Percentiles rank a stretch among this genome's conserved stretches.
Evolutionary conservation across 2,113 vertebrate species (phyloP).

Genomic region (Elanoides forficatus): DNA sequence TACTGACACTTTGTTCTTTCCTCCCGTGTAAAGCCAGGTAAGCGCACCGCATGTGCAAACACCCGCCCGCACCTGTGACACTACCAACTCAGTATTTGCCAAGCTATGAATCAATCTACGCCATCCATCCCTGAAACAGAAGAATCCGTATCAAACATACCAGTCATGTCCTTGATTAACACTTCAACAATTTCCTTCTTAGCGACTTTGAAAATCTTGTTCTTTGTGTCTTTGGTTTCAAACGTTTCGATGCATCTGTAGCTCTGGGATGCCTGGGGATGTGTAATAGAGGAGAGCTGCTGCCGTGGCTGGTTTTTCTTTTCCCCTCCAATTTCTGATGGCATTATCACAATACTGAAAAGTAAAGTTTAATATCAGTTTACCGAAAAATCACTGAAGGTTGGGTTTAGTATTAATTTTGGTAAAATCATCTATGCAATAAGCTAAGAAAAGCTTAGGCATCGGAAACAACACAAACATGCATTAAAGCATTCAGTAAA

Average conservation of each 20-base stretch:
- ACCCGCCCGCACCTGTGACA: rapidly evolving
- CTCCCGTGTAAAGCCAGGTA: neutral
- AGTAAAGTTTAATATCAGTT: neutral
- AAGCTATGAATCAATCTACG: neutral
- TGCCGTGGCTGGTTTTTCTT: neutral
- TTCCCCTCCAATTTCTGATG: constrained; percentile 11
- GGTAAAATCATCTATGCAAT: neutral
- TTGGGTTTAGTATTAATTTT: neutral
- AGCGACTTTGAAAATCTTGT: constrained; percentile 72
- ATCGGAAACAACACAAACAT: neutral
- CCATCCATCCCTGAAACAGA: neutral
- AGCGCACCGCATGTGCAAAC: neutral
- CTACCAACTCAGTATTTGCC: rapidly evolving
- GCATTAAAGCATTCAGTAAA: neutral
- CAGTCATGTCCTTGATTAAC: constrained; percentile 86
- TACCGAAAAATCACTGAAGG: neutral
- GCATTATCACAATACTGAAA: constrained; percentile 83
- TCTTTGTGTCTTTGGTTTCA: constrained; percentile 83
- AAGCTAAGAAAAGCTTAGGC: neutral
- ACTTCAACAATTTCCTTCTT: constrained; percentile 81
- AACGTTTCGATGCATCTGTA: constrained; percentile 82
- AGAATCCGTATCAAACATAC: constrained; percentile 40
- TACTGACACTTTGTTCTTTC: neutral
- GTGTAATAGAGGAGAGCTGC: constrained; percentile 47
- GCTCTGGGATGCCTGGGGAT: constrained; percentile 75